phyloP scores from a whole-genome alignment of 2,797 vertebrate genomes.

The Falco rusticolus region DNA sequence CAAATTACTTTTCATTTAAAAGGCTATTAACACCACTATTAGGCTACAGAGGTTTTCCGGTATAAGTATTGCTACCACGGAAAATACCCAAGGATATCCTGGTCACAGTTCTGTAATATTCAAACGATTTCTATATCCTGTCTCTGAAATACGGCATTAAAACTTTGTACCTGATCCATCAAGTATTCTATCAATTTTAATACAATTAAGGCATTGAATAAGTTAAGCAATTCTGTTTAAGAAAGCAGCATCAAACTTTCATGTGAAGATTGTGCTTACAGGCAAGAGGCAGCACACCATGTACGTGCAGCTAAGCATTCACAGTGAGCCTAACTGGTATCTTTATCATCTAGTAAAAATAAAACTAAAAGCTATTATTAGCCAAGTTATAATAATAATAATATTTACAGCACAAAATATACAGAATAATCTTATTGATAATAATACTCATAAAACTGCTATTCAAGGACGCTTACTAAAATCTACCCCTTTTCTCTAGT shows the following conservation, averaged over 20 bases:
- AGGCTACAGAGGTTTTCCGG: not conserved
- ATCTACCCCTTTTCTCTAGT: not conserved
- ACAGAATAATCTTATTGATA: not conserved
- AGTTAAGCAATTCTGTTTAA: not conserved
- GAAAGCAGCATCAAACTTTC: not conserved
- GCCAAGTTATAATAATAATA: not conserved
- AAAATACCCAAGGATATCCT: not conserved
- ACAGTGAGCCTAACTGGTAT: rapidly evolving
- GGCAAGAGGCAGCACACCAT: not conserved
- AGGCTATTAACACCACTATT: not conserved
- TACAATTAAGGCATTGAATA: not conserved
- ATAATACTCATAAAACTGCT: not conserved
- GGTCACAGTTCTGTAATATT: not conserved
- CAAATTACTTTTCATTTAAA: not conserved
- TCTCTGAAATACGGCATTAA: not conserved
- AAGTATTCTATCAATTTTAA: not conserved
- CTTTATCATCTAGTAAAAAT: not conserved
- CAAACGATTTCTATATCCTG: not conserved
- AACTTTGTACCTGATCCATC: not conserved
- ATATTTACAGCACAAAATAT: not conserved
- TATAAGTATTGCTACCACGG: not conserved
- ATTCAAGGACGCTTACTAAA: not conserved
- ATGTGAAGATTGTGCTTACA: not conserved
- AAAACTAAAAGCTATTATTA: not conserved
- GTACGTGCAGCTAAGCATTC: not conserved